Evolutionary conservation across 1,140 invertebrate genomes (phyloP).

Genomic region (Anastrepha obliqua): DNA sequence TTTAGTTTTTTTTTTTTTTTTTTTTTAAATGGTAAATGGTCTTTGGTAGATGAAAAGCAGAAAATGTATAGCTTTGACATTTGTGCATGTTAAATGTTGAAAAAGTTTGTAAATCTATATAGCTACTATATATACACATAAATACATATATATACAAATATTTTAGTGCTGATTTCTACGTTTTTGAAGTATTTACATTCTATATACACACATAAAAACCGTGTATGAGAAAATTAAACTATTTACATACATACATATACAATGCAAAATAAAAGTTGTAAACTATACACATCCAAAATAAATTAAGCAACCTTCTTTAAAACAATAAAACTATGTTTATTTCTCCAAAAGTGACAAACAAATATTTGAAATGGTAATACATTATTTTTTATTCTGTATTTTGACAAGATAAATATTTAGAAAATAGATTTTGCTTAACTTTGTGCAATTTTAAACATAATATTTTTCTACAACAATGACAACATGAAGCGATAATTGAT

Average conservation of each 20-base stretch:
- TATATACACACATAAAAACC: not conserved
- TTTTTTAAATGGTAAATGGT: not conserved
- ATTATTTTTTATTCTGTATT: not conserved
- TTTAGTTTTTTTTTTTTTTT: not conserved
- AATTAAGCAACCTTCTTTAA: constrained; percentile 44
- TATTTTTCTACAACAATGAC: not conserved
- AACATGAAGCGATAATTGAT: not conserved
- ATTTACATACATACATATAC: constrained; percentile 25
- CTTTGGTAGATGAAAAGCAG: not conserved
- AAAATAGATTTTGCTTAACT: not conserved
- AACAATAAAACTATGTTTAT: constrained; percentile 18
- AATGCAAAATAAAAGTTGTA: constrained; percentile 20
- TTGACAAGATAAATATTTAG: not conserved
- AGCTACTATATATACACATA: not conserved
- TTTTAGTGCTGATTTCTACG: constrained; percentile 3
- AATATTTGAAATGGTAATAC: no score
- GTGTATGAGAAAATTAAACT: not conserved
- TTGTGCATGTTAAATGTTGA: not conserved
- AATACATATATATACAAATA: not conserved
- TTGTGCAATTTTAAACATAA: constrained; percentile 18
- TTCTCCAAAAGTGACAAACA: not conserved
- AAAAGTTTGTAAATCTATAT: constrained; percentile 3
- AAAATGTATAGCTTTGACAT: not conserved
- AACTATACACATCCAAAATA: constrained; percentile 40
- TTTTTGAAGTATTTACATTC: constrained; percentile 34